phyloP scores from a whole-genome alignment of 2,888 invertebrate species.

The Oxytorus armatus region DNA sequence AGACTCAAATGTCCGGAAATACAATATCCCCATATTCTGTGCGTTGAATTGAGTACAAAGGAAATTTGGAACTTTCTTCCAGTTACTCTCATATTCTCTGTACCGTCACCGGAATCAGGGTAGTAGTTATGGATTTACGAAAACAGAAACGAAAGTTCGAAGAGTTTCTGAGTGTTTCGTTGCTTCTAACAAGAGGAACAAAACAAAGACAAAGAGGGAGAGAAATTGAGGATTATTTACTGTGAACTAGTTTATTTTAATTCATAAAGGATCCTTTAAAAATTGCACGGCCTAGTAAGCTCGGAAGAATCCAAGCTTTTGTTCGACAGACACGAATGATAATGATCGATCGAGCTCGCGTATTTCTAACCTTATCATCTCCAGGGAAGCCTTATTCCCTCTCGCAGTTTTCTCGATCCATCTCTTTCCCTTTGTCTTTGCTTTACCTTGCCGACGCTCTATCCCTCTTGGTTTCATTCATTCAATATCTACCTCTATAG shows the following conservation, averaged over 20 bases:
- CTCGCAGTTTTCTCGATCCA: neutral
- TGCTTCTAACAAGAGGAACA: conserved; percentile 50
- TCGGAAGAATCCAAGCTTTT: too few relatives aligned
- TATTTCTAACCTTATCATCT: conserved; percentile 14
- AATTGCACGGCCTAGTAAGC: conserved; percentile 46
- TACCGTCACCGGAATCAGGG: neutral
- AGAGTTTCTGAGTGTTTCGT: conserved; percentile 52
- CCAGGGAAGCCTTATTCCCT: conserved; percentile 34
- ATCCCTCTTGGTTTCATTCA: conserved; percentile 15
- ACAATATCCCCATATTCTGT: too few relatives aligned
- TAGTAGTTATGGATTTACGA: conserved; percentile 47
- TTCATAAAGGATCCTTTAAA: conserved; percentile 51
- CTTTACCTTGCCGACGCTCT: neutral
- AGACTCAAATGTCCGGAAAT: too few relatives aligned
- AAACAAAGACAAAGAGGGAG: conserved; percentile 2
- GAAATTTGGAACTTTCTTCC: neutral
- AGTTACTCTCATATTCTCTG: neutral
- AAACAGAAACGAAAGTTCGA: conserved; percentile 36
- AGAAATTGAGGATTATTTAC: conserved; percentile 9
- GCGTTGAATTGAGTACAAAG: neutral
- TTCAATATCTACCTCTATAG: conserved; percentile 21
- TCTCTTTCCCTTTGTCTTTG: neutral
- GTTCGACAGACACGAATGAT: conserved; percentile 15
- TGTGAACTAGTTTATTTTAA: conserved; percentile 40
- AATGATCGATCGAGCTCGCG: conserved; percentile 17